A percentile compares a stretch with the other conserved stretches of the same genome.
Conservation (phyloP, 2,888 invertebrate species). For the Volucella inanis region DNA sequence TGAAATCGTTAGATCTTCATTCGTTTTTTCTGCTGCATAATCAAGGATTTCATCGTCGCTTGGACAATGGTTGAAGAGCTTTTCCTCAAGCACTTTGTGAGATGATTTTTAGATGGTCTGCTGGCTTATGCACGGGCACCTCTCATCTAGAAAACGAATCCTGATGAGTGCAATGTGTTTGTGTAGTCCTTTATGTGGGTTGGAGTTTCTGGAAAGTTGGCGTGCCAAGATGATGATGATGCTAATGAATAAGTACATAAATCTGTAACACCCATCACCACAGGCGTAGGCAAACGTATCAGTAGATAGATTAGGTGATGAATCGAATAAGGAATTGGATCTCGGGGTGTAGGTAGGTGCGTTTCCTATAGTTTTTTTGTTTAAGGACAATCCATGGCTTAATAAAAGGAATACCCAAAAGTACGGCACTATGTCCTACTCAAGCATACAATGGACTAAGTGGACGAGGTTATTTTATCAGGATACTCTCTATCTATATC, state of each 20-base stretch:
- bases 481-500: constrained; percentile 6
- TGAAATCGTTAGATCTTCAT: constrained; percentile 31
- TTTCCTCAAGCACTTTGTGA: constrained; percentile 46
- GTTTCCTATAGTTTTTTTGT: constrained; percentile 3
- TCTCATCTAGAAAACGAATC: constrained; percentile 49
- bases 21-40: constrained; percentile 42
- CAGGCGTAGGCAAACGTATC: constrained; percentile 7
- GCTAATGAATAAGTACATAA: constrained; percentile 52
- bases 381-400: neutral
- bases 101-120: neutral
- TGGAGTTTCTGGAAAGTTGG: constrained; percentile 1
- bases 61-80: constrained; percentile 55
- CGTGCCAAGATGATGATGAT: neutral
- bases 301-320: constrained; percentile 30
- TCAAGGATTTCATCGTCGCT: constrained; percentile 32
- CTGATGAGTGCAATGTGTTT: neutral
- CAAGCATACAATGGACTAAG: constrained; percentile 22
- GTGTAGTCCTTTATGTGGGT: neutral
- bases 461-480: constrained; percentile 62
- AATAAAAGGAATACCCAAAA: constrained; percentile 1
- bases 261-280: constrained; percentile 20
- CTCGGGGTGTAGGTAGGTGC: constrained; percentile 13
- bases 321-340: constrained; percentile 9
- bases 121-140: neutral
- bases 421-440: neutral